A percentile compares a stretch with the other conserved stretches of the same genome.
Evolutionary conservation across 2,888 invertebrate genomes (phyloP).

Genomic region (Platerodrilus igneus): DNA sequence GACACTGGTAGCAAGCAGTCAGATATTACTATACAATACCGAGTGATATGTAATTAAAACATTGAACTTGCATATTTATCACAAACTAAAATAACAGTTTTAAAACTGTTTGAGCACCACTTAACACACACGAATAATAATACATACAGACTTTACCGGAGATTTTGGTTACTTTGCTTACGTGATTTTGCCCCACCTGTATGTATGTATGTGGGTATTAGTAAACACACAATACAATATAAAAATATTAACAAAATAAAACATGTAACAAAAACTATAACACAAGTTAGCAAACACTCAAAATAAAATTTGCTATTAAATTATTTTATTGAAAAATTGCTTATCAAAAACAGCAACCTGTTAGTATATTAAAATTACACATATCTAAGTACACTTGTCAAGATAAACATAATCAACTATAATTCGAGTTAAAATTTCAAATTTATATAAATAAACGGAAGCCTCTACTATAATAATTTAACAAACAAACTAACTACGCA

Average conservation of each 20-base stretch:
- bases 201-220: slow-evolving; percentile 51
- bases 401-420: slow-evolving; percentile 33
- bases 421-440: slow-evolving; percentile 38
- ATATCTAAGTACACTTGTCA: slow-evolving; percentile 45
- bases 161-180: slow-evolving; percentile 50
- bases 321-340: slow-evolving; percentile 40
- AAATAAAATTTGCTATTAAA: slow-evolving; percentile 42
- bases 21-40: slow-evolving; percentile 42
- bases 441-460: slow-evolving; percentile 43
- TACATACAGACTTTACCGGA: slow-evolving; percentile 51
- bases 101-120: slow-evolving; percentile 49
- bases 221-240: slow-evolving; percentile 46
- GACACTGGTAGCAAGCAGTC: slow-evolving; percentile 43
- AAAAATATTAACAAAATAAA: slow-evolving; percentile 40
- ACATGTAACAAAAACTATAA: too few species aligned
- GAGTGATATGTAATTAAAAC: slow-evolving; percentile 45
- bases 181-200: slow-evolving; percentile 52
- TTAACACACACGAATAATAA: slow-evolving; percentile 50
- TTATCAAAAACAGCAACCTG: slow-evolving; percentile 41
- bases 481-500: slow-evolving; percentile 46
- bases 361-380: slow-evolving; percentile 43
- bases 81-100: slow-evolving; percentile 47
- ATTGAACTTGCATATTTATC: slow-evolving; percentile 49
- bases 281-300: slow-evolving; percentile 43
- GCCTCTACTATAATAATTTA: slow-evolving; percentile 47